These are phyloP conservation scores for Chrysopilus asiliformis DNA, from an alignment of 2,888 invertebrate genomes.

Conservation along the genomic window DNA sequence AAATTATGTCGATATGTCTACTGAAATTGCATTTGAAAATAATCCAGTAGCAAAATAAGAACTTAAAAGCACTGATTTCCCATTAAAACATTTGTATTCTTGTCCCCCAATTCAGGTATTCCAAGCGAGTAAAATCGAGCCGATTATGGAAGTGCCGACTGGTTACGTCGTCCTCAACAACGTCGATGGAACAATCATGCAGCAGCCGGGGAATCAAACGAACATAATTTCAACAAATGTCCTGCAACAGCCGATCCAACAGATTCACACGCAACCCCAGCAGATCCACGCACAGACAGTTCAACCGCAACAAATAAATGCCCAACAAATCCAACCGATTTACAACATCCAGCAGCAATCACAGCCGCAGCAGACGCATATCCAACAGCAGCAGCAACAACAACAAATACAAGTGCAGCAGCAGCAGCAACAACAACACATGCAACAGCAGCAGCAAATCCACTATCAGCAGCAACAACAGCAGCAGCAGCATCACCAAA, in stretches of 20 bases:
- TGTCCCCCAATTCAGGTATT: constrained; percentile 46
- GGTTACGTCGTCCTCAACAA: constrained; percentile 58
- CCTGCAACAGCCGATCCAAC: constrained; percentile 30
- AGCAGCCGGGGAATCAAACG: constrained; percentile 17
- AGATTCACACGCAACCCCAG: constrained; percentile 14
- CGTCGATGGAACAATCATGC: constrained; percentile 30
- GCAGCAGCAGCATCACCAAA: no score
- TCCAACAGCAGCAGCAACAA: constrained; percentile 9
- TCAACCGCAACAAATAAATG: constrained; percentile 10
- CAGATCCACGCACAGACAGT: constrained; percentile 13
- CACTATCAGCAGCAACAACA: no score
- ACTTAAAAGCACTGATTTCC: no score
- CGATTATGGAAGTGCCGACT: constrained; percentile 60
- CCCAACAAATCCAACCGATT: constrained; percentile 12
- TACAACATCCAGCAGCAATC: constrained; percentile 7
- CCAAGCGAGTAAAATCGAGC: constrained; percentile 74
- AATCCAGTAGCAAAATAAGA: no score
- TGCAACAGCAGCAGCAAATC: constrained; percentile 7
- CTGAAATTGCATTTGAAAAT: no score
- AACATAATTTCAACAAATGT: constrained; percentile 36
- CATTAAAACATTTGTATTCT: no score
- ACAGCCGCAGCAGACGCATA: constrained; percentile 13
- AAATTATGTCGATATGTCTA: no score
- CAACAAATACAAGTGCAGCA: no score
- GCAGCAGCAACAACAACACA: constrained; percentile 8